Evolutionary conservation across 2,888 invertebrate genomes (phyloP), one percentile per base, ranked within the genome.

Genomic region (Ephialtes manifestator): DNA sequence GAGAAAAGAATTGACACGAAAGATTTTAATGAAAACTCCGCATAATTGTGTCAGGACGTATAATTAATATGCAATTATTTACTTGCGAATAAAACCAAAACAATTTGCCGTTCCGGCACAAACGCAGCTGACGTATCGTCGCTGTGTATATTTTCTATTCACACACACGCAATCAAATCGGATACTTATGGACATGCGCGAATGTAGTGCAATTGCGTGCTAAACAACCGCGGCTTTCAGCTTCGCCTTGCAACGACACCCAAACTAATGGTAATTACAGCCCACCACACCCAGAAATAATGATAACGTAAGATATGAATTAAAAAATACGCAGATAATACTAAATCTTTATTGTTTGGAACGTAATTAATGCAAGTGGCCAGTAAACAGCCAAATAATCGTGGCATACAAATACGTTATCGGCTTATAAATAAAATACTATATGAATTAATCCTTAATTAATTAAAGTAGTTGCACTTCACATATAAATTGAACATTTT

Each of bases 121-220:
- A 53, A 53, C 31, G 43, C 24, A 48, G 39, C 70, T 81, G 76
- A 70, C 43, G 70, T 71, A 71, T 46, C 15, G 46, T 68, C 24
- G 11, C 43, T 24, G 60, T 10, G 20, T 55, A 35, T 71, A 46
- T 58, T 67, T 18, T 8, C 63, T 15, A 1, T 39, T 4, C 20
- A 18, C 20, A 43, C 20, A 20, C 43, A 15, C 65, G 43, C 39
- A 43, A 3, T 24, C 24, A 5, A 20, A 20, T 43, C n/a, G 11
- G 7, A 35, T 35, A 39, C 43, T 7, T 31, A 20, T 67, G 20
- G 43, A 20, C 60, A 35, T 35, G 60, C 60, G 60, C 35, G 5
- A 18, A 31, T 35, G 24, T 20, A 55, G 10, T 55, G 55, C n/a
- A 15, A n/a, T 2, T 18, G 18, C 35, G 35, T 31, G 18, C n/a